These are phyloP conservation scores for Caranx ignobilis DNA, from an alignment of 2,113 vertebrate species.

Conservation along the genomic window DNA sequence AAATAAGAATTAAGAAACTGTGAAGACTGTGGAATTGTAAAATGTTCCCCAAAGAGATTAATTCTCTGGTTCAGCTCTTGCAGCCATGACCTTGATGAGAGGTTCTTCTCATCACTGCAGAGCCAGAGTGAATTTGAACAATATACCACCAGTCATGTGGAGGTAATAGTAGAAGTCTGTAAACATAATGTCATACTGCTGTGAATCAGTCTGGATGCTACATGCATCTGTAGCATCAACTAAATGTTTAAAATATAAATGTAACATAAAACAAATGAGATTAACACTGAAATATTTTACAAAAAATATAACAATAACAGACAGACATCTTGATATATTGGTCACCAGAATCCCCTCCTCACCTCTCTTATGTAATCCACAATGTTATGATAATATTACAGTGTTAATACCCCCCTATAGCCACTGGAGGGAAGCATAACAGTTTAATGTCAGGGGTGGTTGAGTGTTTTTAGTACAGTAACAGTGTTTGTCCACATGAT, in stretches of 20 bases:
- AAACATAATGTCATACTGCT: not conserved
- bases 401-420: conserved; percentile 14
- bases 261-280: not conserved
- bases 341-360: not conserved
- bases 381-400: not conserved
- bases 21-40: not conserved
- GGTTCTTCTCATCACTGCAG: not conserved
- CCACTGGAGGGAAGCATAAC: conserved; percentile 30
- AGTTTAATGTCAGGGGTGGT: no score
- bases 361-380: not conserved
- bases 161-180: not conserved
- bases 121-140: not conserved
- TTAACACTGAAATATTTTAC: not conserved
- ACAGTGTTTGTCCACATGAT: conserved; percentile 51
- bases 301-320: not conserved
- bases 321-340: not conserved
- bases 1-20: not conserved
- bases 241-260: not conserved
- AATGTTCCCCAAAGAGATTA: not conserved
- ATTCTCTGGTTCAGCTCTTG: not conserved
- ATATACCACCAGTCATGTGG: not conserved
- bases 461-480: not conserved
- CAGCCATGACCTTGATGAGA: not conserved
- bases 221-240: not conserved
- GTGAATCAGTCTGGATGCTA: not conserved